Evolutionary conservation across 2,888 invertebrate species (phyloP), one percentile per base, ranked within the genome.

Genomic region (Brachylomia viminalis): DNA sequence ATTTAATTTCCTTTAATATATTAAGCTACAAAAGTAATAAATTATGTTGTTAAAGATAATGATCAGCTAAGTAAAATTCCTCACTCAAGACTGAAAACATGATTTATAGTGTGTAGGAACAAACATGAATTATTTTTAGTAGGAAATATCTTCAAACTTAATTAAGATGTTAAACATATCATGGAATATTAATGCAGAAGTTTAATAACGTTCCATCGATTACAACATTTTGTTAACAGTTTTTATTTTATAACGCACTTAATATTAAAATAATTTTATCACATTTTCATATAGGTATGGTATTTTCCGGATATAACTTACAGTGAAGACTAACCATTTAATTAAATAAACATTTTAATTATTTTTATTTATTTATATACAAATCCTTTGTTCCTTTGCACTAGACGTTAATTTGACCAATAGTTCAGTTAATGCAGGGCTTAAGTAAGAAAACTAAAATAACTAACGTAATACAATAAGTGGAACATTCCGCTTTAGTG

Each of bases 131-230:
- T 72, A 77, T 70, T 66, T 73, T 85, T n/a, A 59, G 56, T 68
- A 75, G 87, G 82, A 87, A 87, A 75, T 85, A 77, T 47, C 27
- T 68, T 45, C 8, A 71, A 56, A 42, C 7, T 67, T 74, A 77
- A 86, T 84, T 74, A 82, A 75, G 74, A 82, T 77, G 56, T 73
- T 77, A 49, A 67, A 74, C 68, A 80, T 67, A 38, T 67, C 42
- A 13, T 15, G 47, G 20, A 73, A 72, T 78, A 69, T 69, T 47
- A 59, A 42, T 61, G 7, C 15, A 47, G 10, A 69, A 64, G 8
- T 76, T 76, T 71, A 80, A 73, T 73, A 64, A 62, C 13, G 5
- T 30, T 42, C 4, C 17, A 45, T 52, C 6, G 33, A 56, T 54
- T 23, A 30, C 10, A n/a, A 15, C 5, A 1, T 5, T 5, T 23